These are phyloP conservation scores for Camponotus vicinus DNA, from an alignment of 1,140 invertebrate genomes.

Conservation along the genomic window DNA sequence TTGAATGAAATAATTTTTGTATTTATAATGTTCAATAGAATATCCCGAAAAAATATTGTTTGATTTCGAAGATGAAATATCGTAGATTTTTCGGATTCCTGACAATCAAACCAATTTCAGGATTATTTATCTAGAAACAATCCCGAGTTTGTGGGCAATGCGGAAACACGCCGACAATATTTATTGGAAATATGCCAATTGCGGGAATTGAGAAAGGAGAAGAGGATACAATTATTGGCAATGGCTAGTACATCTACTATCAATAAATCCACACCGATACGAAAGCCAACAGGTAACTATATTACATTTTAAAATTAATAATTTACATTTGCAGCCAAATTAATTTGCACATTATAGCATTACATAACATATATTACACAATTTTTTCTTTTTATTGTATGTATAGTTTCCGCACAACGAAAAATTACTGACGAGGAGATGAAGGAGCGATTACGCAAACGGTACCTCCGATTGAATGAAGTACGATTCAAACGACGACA, in stretches of 20 bases:
- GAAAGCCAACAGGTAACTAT: conserved; percentile 76
- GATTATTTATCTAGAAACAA: conserved; percentile 83
- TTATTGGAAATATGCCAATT: conserved; percentile 83
- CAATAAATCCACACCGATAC: conserved; percentile 59
- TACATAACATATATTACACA: background rate
- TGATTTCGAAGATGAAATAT: background rate
- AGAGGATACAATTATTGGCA: conserved; percentile 80
- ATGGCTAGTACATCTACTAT: conserved; percentile 78
- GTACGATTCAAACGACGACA: conserved; percentile 84
- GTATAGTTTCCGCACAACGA: conserved; percentile 79
- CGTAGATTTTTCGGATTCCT: background rate
- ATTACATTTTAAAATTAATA: conserved; percentile 45
- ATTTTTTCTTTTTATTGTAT: background rate
- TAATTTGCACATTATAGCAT: background rate
- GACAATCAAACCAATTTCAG: conserved; percentile 68
- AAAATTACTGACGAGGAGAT: conserved; percentile 85
- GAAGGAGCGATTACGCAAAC: conserved; percentile 83
- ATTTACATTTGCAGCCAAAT: background rate
- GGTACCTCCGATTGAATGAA: conserved; percentile 85
- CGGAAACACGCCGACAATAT: conserved; percentile 83
- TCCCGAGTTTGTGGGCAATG: conserved; percentile 82
- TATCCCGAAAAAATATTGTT: background rate
- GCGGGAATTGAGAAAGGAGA: conserved; percentile 82
- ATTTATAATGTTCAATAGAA: background rate
- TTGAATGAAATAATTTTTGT: background rate